Evolutionary conservation across 2,797 vertebrate species (phyloP).

Genomic region (Cyclopterus lumpus): DNA sequence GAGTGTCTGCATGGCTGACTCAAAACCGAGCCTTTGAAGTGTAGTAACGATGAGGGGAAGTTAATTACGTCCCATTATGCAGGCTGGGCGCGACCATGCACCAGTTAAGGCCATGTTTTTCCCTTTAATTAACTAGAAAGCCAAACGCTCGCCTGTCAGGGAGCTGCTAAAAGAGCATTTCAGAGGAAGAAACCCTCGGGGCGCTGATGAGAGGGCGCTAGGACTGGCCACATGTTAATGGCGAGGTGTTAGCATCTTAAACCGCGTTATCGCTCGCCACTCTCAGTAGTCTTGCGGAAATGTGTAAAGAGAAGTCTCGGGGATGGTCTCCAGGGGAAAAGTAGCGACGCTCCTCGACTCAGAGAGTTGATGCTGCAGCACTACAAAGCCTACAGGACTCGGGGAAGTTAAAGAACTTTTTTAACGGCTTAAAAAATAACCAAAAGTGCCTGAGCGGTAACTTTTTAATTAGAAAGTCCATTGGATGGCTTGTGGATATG

Average conservation of each 20-base stretch:
- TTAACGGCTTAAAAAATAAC: conserved; percentile 56
- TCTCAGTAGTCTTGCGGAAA: conserved; percentile 67
- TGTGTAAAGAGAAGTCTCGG: conserved; percentile 71
- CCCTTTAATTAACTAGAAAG: conserved; percentile 98
- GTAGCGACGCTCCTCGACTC: conserved; percentile 69
- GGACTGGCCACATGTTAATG: conserved; percentile 84
- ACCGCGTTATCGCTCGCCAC: conserved; percentile 73
- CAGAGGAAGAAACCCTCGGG: conserved; percentile 79
- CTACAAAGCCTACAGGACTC: conserved; percentile 69
- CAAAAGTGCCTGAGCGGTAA: conserved; percentile 59
- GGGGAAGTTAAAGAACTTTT: conserved; percentile 72
- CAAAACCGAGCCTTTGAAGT: conserved; percentile 87
- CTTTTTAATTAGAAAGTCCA: conserved; percentile 77
- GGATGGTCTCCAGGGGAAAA: conserved; percentile 71
- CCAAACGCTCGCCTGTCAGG: conserved; percentile 90
- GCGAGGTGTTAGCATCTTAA: conserved; percentile 81
- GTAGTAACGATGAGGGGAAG: conserved; percentile 96
- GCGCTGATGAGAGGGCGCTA: conserved; percentile 81
- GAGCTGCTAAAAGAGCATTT: conserved; percentile 86
- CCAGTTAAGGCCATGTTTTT: conserved; percentile 93
- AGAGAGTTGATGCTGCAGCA: conserved; percentile 66
- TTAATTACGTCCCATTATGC: conserved; percentile 96
- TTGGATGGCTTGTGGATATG: conserved; percentile 65
- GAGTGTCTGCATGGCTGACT: conserved; percentile 73
- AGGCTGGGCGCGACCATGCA: conserved; percentile 90